Evolutionary conservation across 2,888 invertebrate species (phyloP), one percentile per base, ranked within the genome.

Genomic region (Stomorhina lunata): DNA sequence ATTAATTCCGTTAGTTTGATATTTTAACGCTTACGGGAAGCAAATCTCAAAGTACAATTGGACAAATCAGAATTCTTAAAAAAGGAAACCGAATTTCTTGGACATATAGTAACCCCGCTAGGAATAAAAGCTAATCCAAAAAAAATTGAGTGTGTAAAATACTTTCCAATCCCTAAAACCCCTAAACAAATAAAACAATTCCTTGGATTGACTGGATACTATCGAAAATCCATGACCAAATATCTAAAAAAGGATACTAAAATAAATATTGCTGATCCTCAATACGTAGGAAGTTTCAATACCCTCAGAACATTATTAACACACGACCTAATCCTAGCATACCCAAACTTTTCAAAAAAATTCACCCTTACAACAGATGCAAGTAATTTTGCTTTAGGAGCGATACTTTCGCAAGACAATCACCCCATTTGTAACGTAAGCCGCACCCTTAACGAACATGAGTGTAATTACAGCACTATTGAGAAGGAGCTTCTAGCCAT

Each of bases 401-500:
- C n/a, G n/a, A n/a, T n/a, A n/a, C n/a, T n/a, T n/a, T n/a, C n/a
- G n/a, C n/a, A n/a, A n/a, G n/a, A n/a, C n/a, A n/a, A n/a, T n/a
- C n/a, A n/a, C n/a, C n/a, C n/a, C n/a, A n/a, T n/a, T n/a, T n/a
- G n/a, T n/a, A n/a, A n/a, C n/a, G n/a, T n/a, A n/a, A n/a, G 50
- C 45, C 12, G 63, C 29, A 83, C 83, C 17, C 55, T 84, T 5
- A 57, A 68, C 34, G 71, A 34, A 3, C 59, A 53, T 10, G 81
- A 81, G 45, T 37, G 37, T 22, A 79, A 73, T n/a, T 81, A 84
- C 27, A 59, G 61, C 4, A 71, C 77, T 2, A 80, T 80, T 5
- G 81, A 76, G 57, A 84, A 71, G 45, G 76, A 81, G 27, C 15
- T 84, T 1, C 27, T 81, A 25, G 80, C 77, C 34, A 78, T 80